Conservation (phyloP, 2,113 vertebrate genomes). For the Lichenostomus cassidix region DNA sequence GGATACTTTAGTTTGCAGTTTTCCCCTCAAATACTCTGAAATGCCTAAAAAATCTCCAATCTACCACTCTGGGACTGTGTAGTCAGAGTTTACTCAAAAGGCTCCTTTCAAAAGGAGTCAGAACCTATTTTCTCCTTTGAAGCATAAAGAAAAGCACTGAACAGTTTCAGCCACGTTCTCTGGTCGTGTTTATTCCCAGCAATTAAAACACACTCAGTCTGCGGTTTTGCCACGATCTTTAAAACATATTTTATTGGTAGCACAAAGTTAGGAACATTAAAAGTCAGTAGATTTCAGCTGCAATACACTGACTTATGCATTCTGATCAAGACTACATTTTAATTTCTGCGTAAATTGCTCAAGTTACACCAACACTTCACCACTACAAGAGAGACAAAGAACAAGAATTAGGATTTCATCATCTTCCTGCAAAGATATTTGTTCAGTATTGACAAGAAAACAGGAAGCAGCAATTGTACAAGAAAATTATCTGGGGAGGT, state of each 20-base stretch:
- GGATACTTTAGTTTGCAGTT: accelerated
- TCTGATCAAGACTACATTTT: conserved; percentile 16
- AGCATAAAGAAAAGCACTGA: background rate
- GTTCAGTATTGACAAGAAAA: background rate
- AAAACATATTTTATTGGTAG: conserved; percentile 42
- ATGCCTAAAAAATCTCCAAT: accelerated
- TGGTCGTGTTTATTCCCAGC: background rate
- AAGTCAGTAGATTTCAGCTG: conserved; percentile 27
- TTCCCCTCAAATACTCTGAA: too few relatives aligned
- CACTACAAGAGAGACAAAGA: background rate
- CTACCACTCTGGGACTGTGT: too few relatives aligned
- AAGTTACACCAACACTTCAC: background rate
- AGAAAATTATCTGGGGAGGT: background rate
- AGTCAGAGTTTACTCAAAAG: background rate
- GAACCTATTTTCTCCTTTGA: background rate
- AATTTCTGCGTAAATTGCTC: background rate
- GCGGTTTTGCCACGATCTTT: background rate
- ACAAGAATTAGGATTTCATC: background rate
- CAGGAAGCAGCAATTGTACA: background rate
- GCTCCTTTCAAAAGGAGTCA: background rate
- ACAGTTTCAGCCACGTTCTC: background rate
- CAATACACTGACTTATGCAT: background rate
- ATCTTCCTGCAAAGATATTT: background rate
- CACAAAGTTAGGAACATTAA: background rate
- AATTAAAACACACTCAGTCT: background rate